These are phyloP conservation scores for Saccostrea cuccullata DNA, from an alignment of 1,140 invertebrate genomes.

Conservation along the genomic window DNA sequence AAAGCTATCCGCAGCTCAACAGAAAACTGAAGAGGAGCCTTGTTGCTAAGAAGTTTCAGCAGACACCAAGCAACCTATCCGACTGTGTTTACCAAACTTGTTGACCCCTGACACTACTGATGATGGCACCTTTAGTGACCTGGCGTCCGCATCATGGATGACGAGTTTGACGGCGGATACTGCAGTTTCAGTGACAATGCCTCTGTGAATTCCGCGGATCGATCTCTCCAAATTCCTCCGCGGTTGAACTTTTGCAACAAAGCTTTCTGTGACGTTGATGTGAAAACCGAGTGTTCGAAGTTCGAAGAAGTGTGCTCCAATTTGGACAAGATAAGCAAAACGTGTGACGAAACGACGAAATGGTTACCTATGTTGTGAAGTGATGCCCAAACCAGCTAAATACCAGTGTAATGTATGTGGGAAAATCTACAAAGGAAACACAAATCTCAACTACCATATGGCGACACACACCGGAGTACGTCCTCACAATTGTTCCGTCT, in stretches of 20 bases:
- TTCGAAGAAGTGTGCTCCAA: not conserved
- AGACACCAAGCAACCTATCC: not conserved
- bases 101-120: not conserved
- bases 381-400: not conserved
- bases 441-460: conserved; percentile 50
- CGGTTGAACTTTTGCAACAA: not conserved
- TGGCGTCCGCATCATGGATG: conserved; percentile 47
- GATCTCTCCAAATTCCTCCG: not conserved
- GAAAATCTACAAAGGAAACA: conserved; percentile 40
- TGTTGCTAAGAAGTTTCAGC: conserved; percentile 5
- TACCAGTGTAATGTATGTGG: conserved; percentile 23
- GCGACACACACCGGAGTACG: conserved; percentile 33
- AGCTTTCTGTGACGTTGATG: not conserved
- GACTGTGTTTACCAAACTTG: conserved; percentile 29
- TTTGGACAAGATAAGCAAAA: not conserved
- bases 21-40: conserved; percentile 19
- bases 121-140: not conserved
- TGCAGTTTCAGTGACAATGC: conserved; percentile 36
- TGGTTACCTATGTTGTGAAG: not conserved
- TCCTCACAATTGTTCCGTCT: conserved; percentile 51
- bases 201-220: conserved; percentile 16
- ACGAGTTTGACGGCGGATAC: conserved; percentile 44
- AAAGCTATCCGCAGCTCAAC: conserved; percentile 46
- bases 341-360: not conserved
- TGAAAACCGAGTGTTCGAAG: not conserved